Evolutionary conservation across 2,888 invertebrate genomes (phyloP), one percentile per base, ranked within the genome.

Genomic region (Anaspis maculata): DNA sequence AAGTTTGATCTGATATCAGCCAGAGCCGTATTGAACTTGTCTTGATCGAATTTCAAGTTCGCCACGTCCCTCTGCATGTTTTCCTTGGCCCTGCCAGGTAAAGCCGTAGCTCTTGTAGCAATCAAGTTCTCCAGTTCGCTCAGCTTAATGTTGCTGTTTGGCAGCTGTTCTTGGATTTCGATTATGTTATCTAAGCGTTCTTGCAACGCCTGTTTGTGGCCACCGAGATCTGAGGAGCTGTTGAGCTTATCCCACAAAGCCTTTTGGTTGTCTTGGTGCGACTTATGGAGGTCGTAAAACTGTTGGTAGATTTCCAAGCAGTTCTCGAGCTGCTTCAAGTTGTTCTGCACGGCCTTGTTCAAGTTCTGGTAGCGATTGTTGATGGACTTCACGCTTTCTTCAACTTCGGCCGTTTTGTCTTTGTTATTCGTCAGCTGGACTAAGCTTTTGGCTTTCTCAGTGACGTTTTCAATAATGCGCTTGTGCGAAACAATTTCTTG

Each of bases 401-500:
- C 72, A 45, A 86, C 77, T 58, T 83, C 79, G 15, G 71, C 67
- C 26, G 63, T 69, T 45, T 74, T 74, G 16, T 69, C 72, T 56
- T 73, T 71, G 22, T 69, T 72, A 21, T 73, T 67, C 25, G 71
- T 73, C 43, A 77, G 70, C 30, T 79, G 71, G 2, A 83, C 73
- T 7, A 82, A 60, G 11, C 73, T 74, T 46, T 82, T 79, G 0
- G 90, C 89, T 62, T 92, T 94, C 55, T 92, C 92, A 4, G 83
- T 83, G 1, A 94, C 80, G 3, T 84, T 82, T 67, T 95, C 94
- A 24, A 95, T 81, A 3, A 92, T 81, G 46, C 91, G 73, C 60
- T 92, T 92, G 57, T 95, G 88, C 0, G 91, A 84, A 35, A 80
- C 69, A 13, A 92, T 87, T 66, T 96, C 95, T 68, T 95, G 92